Base-by-base conservation (phyloP, 1,140 invertebrate genomes). In the Drosophila dunni region DNA sequence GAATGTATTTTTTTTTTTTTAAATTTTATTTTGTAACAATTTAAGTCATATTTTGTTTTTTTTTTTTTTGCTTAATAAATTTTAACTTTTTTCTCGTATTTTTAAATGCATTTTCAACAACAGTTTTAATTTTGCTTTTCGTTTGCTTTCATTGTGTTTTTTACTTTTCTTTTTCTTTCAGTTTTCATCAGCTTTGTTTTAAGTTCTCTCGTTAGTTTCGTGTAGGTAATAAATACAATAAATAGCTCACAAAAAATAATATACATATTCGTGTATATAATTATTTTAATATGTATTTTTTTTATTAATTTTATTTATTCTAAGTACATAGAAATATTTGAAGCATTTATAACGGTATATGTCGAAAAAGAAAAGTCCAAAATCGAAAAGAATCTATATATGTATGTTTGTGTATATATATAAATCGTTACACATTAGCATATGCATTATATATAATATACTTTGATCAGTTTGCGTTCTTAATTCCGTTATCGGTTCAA, bases 101-200 rank as follows among this genome's bases (percentile, higher is more conserved):
- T 79, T 63, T 90, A 90, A 90, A 90, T 90, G 88, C 88, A 90
- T 88, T 90, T 78, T 69, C 53, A 90, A 90, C 86, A 90, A 90
- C 86, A 78, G 71, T 77, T 86, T 78, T 38, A 7, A 13, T 13
- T 53, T 70, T 77, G 51, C 34, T 79, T 44, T 63, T 68, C 58
- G 38, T 56, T 24, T 57, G 71, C 58, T 40, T 44, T 36, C 51
- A 7, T 44, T 57, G 36, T 9, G 36, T 66, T 29, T 17, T 53
- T 70, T 76, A 46, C 38, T 79, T 44, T 63, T 64, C 58, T 13
- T 56, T 24, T 62, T 75, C 58, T 40, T 44, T 36, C 51, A 5
- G 36, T 57, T 17, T 46, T 66, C 17, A 45, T 58, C 54, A 44
- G 53, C 63, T 57, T 71, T 68, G 2, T 56, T 56, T 69, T 63